phyloP scores from a whole-genome alignment of 2,797 vertebrate species.

The Remorina albescens region DNA sequence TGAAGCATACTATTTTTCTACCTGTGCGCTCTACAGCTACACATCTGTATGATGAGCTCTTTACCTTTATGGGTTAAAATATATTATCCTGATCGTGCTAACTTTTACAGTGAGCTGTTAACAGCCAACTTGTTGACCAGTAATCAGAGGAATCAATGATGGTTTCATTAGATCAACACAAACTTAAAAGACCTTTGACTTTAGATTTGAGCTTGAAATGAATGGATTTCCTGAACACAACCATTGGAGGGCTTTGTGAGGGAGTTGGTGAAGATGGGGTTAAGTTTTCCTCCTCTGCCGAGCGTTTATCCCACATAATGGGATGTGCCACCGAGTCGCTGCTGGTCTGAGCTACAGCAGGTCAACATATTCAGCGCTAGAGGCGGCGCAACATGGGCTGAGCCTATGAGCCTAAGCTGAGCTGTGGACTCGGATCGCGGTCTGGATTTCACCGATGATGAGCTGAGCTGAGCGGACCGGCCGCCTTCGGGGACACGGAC shows the following conservation, averaged over 20 bases:
- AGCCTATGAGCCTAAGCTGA: constrained; percentile 66
- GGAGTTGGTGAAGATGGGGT: constrained; percentile 75
- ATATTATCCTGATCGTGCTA: not conserved
- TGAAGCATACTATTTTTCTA: not conserved
- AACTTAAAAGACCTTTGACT: no score
- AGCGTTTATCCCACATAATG: constrained; percentile 81
- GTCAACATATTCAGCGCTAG: constrained; percentile 72
- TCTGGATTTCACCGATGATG: constrained; percentile 49
- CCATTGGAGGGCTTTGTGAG: no score
- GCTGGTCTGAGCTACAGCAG: constrained; percentile 76
- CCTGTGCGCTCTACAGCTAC: not conserved
- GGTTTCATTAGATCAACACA: no score
- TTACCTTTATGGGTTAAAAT: not conserved
- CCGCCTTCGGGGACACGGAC: constrained; percentile 22
- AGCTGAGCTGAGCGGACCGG: constrained; percentile 33
- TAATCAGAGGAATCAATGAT: not conserved
- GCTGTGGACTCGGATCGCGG: constrained; percentile 42
- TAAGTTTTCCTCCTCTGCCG: constrained; percentile 69
- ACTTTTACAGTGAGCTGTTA: not conserved
- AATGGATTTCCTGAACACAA: no score
- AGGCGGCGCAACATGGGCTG: constrained; percentile 76
- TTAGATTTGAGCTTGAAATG: not conserved
- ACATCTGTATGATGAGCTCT: not conserved
- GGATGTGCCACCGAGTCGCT: constrained; percentile 79
- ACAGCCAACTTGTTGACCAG: not conserved